Conservation (phyloP, 2,113 vertebrate species). For the Poecile atricapillus region DNA sequence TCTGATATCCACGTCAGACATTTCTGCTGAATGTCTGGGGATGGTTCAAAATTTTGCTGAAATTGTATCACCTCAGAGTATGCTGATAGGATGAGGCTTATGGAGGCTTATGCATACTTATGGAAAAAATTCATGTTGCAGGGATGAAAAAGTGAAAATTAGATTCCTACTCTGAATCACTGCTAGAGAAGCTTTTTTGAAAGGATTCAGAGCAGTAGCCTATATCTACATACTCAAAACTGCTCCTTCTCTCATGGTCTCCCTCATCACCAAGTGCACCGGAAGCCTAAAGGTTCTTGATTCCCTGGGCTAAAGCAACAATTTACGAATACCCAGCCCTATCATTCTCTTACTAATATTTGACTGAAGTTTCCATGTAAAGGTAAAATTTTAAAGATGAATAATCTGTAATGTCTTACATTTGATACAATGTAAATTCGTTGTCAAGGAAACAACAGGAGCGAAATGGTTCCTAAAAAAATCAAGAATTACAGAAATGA, state of each 20-base stretch:
- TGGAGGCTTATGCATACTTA: not conserved
- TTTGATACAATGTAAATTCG: not conserved
- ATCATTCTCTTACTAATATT: not conserved
- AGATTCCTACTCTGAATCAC: not conserved
- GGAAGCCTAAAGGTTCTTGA: not conserved
- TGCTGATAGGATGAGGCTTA: not conserved
- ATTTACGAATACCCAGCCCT: not conserved
- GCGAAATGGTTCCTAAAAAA: not conserved
- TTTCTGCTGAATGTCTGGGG: not conserved
- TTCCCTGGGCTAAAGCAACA: not conserved
- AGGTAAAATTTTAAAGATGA: not conserved
- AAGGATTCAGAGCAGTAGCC: not conserved
- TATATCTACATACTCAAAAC: not conserved
- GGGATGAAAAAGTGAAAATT: not conserved
- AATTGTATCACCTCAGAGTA: not conserved
- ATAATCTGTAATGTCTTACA: not conserved
- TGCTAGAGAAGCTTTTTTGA: not conserved
- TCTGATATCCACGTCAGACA: not conserved
- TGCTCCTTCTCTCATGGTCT: not conserved
- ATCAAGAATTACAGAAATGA: not conserved
- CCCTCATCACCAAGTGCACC: not conserved
- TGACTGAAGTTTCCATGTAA: not conserved
- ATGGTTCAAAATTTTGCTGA: not conserved
- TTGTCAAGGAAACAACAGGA: not conserved
- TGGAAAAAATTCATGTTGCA: not conserved